These are phyloP conservation scores for Teinopalpus imperialis DNA, from an alignment of 2,888 invertebrate genomes.

Conservation along the genomic window DNA sequence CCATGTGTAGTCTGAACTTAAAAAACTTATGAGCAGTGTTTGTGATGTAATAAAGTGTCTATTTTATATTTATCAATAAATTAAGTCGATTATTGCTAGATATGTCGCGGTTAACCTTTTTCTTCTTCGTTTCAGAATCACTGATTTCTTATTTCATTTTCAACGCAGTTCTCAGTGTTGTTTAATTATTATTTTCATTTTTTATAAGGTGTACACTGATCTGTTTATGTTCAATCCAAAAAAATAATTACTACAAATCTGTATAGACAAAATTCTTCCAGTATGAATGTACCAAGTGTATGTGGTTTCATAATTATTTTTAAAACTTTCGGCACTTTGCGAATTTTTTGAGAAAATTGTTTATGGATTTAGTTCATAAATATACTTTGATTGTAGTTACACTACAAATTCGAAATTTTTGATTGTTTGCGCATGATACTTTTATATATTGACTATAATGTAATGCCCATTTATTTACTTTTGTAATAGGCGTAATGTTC, in stretches of 20 bases:
- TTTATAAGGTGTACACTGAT: too few species aligned
- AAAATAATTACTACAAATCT: too few species aligned
- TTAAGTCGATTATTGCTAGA: too few species aligned
- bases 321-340: conserved; percentile 21
- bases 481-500: conserved; percentile 12
- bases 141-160: too few species aligned
- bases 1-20: not conserved
- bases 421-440: conserved; percentile 2
- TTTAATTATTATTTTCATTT: too few species aligned
- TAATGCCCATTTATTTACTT: conserved; percentile 7
- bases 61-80: not conserved
- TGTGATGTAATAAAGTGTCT: conserved; percentile 1
- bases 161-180: too few species aligned
- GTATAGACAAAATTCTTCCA: too few species aligned
- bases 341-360: not conserved
- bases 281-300: conserved; percentile 8
- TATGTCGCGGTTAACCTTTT: too few species aligned
- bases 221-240: too few species aligned
- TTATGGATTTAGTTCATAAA: not conserved
- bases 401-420: not conserved
- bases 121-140: too few species aligned
- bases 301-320: conserved; percentile 1
- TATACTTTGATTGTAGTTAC: not conserved
- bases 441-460: too few species aligned
- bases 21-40: conserved; percentile 9